These are phyloP conservation scores for Laticauda laticaudata DNA, from an alignment of 2,113 vertebrate species.

Conservation along the genomic window DNA sequence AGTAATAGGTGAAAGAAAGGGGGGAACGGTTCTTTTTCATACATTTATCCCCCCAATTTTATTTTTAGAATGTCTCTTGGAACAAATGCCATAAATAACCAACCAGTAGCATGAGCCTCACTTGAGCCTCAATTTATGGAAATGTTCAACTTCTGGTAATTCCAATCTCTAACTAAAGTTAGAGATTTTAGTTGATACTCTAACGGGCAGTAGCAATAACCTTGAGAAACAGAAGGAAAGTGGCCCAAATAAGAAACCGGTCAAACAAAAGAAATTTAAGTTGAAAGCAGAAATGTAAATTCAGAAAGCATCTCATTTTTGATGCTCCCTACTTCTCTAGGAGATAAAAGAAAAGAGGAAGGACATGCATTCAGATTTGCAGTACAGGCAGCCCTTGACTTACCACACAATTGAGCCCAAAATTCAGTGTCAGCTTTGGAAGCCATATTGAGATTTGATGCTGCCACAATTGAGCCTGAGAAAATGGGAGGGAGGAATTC, in stretches of 20 bases:
- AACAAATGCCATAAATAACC: background rate
- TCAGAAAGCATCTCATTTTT: background rate
- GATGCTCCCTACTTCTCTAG: background rate
- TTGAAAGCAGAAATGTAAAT: background rate
- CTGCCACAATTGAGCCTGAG: no score
- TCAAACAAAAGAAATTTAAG: background rate
- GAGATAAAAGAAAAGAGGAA: background rate
- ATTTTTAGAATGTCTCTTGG: background rate
- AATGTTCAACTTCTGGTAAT: background rate
- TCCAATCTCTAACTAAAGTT: background rate
- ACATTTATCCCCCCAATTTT: background rate
- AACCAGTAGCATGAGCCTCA: background rate
- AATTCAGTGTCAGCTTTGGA: no score
- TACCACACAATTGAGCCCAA: no score
- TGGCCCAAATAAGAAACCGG: background rate
- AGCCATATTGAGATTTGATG: no score
- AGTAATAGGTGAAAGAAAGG: background rate
- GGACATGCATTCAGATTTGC: background rate
- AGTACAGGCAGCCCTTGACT: no score
- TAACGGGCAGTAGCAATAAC: background rate
- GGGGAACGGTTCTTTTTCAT: background rate
- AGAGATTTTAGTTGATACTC: background rate
- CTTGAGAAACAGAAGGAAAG: background rate
- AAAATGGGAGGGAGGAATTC: no score
- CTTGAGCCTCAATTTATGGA: background rate